These are phyloP conservation scores for Poecilia wingei DNA, from an alignment of 2,797 vertebrate genomes.

Conservation along the genomic window DNA sequence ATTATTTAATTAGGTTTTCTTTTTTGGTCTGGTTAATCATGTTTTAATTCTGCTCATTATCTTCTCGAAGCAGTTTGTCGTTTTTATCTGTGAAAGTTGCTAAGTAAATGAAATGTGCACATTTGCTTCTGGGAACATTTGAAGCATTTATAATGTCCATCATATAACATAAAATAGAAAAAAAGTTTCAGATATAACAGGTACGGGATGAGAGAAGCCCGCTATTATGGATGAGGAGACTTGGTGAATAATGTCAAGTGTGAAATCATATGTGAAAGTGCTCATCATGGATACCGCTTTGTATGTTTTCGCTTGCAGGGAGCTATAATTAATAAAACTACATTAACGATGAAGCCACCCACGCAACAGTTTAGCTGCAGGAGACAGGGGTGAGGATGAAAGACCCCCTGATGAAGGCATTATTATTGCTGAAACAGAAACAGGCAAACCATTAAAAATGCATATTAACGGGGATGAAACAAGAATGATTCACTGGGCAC, in stretches of 20 bases:
- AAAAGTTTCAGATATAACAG: background rate
- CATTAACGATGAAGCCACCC: slow-evolving; percentile 52
- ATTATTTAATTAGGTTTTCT: background rate
- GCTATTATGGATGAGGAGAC: background rate
- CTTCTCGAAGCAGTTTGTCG: background rate
- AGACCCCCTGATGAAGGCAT: slow-evolving; percentile 35
- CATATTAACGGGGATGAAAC: slow-evolving; percentile 49
- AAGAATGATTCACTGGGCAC: slow-evolving; percentile 53
- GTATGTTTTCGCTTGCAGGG: slow-evolving; percentile 25
- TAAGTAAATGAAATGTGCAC: background rate
- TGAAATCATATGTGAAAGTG: slow-evolving; percentile 6
- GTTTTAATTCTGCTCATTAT: background rate
- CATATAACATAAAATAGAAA: background rate
- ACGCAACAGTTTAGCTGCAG: slow-evolving; percentile 35
- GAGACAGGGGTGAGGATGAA: slow-evolving; percentile 32
- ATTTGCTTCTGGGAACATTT: background rate
- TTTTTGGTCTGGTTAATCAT: background rate
- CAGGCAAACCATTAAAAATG: slow-evolving; percentile 58
- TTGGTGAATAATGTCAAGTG: background rate
- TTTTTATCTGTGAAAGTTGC: background rate
- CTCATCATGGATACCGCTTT: background rate
- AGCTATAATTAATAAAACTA: slow-evolving; percentile 57
- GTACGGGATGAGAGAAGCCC: background rate
- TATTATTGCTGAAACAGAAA: slow-evolving; percentile 39
- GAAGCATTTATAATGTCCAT: background rate